Evolutionary conservation across 2,888 invertebrate genomes (phyloP), one percentile per base, ranked within the genome.

Genomic region (Drosophila birchii): DNA sequence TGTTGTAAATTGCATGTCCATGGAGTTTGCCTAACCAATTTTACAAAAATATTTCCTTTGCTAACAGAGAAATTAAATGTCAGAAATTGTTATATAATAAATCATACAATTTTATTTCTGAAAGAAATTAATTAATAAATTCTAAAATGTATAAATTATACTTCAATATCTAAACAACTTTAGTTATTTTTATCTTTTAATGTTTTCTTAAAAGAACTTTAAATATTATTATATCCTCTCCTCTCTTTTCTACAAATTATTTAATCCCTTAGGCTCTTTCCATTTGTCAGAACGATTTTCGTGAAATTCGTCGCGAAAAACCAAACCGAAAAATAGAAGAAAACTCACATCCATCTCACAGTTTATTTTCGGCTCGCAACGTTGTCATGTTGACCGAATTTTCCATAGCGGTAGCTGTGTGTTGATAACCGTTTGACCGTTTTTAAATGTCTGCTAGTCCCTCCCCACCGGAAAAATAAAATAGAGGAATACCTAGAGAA

Each of bases 331-430:
- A 67, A 43, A 38, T 16, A 11, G 5, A 29, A 12, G 16, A 45
- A 36, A 32, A 53, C 14, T n/a, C 34, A 11, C 5, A 38, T n/a
- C 12, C 39, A 36, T 20, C 23, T 18, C 9, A 7, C 26, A 16
- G 44, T 54, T 38, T 71, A 39, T 71, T 61, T 38, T 59, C n/a
- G 29, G 12, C 29, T 44, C 26, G 18, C 44, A 73, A 51, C 34
- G 43, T 41, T 57, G 57, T 75, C 71, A 80, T 84, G 78, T 89
- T 86, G 83, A 86, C 81, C 81, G 85, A 86, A 83, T 83, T 87
- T 76, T 70, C 43, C 56, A 38, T 34, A 61, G 62, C 38, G 54
- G 44, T 44, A 67, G 61, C 39, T 63, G 75, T 39, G 81, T 78
- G 80, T 78, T 82, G 89, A 85, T 81, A 86, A 77, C 78, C 77